Conservation (phyloP, 2,888 invertebrate genomes). For the Hyposoter didymator region DNA sequence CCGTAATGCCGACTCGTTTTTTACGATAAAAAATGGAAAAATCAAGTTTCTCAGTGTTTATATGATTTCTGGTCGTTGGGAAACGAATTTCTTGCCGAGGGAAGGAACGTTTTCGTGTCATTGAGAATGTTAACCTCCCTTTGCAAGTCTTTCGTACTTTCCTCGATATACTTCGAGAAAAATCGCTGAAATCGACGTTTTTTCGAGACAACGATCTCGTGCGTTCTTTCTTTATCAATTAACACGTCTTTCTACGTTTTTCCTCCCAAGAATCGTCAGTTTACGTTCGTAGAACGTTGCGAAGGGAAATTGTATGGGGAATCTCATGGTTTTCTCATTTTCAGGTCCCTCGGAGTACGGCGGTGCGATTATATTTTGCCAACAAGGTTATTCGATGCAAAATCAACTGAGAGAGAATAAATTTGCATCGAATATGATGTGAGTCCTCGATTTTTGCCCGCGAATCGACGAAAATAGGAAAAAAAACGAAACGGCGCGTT, state of each 20-base stretch:
- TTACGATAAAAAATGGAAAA: neutral
- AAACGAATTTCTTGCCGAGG: neutral
- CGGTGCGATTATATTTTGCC: constrained; percentile 82
- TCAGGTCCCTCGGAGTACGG: constrained; percentile 22
- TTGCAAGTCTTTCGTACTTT: neutral
- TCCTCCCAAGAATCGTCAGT: too few species aligned
- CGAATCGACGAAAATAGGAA: neutral
- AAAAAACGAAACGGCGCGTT: neutral
- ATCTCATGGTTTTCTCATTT: constrained; percentile 4
- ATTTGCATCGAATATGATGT: constrained; percentile 66
- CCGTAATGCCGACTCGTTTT: neutral
- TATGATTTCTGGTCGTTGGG: neutral
- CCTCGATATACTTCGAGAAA: neutral
- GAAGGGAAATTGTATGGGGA: neutral
- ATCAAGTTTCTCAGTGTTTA: neutral
- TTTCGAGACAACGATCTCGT: neutral
- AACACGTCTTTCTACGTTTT: neutral
- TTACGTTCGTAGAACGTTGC: too few species aligned
- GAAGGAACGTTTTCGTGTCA: neutral
- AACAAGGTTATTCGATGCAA: constrained; percentile 88
- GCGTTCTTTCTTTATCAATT: neutral
- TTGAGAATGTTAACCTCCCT: neutral
- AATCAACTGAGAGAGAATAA: constrained; percentile 87
- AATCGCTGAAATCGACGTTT: neutral
- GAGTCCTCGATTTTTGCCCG: neutral